A percentile compares a stretch with the other conserved stretches of the same genome.
Conservation (phyloP, 2,797 vertebrate species). For the Valencia hispanica region DNA sequence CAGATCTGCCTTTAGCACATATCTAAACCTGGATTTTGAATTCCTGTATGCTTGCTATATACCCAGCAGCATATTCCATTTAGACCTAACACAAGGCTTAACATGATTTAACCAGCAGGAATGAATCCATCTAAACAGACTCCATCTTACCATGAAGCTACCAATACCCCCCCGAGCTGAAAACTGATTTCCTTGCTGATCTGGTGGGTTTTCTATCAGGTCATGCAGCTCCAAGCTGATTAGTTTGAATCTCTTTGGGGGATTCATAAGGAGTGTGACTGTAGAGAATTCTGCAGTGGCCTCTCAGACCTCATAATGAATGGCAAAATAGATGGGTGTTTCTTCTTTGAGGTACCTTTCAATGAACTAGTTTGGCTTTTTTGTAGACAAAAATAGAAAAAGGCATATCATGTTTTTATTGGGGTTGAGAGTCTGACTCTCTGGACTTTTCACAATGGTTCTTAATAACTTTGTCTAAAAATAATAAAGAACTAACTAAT, state of each 20-base stretch:
- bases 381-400: conserved; percentile 26
- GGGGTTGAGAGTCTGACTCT: not conserved
- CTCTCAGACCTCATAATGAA: conserved; percentile 16
- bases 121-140: conserved; percentile 25
- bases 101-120: conserved; percentile 25
- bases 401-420: not conserved
- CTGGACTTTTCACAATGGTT: too few species aligned
- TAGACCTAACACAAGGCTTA: conserved; percentile 16
- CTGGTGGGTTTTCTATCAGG: conserved; percentile 23
- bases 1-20: conserved; percentile 17
- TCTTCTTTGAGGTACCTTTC: conserved; percentile 15
- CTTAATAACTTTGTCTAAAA: too few species aligned
- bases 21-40: conserved; percentile 13
- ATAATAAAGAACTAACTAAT: too few species aligned
- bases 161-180: conserved; percentile 1
- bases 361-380: conserved; percentile 27
- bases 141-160: conserved; percentile 22
- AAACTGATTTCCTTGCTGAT: conserved; percentile 12
- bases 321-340: conserved; percentile 29
- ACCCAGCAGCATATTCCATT: conserved; percentile 7
- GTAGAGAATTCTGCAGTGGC: conserved; percentile 4
- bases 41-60: not conserved
- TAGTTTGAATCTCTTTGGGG: conserved; percentile 43
- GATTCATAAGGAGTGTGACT: conserved; percentile 7
- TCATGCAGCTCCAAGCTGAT: conserved; percentile 49